Conservation (phyloP, 2,113 vertebrate genomes). For the Bubo scandiacus region DNA sequence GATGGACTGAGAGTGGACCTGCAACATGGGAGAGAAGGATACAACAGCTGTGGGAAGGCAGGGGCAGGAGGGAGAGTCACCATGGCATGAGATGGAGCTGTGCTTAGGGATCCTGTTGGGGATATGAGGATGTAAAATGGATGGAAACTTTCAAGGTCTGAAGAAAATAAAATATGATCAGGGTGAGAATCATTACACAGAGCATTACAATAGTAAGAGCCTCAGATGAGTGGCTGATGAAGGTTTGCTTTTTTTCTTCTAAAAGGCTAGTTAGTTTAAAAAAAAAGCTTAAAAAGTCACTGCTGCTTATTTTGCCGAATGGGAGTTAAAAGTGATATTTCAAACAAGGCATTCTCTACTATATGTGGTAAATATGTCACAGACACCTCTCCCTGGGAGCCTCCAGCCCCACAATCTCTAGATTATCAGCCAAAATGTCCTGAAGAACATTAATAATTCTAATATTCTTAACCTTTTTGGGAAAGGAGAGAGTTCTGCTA, state of each 20-base stretch:
- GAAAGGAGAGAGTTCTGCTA: not conserved
- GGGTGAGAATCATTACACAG: not conserved
- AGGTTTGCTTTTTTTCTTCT: not conserved
- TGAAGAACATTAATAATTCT: not conserved
- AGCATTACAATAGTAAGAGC: not conserved
- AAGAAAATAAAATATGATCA: not conserved
- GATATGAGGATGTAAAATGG: not conserved
- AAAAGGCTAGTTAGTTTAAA: not conserved
- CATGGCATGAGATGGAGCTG: fast-evolving
- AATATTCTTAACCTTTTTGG: not conserved
- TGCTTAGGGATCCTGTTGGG: not conserved
- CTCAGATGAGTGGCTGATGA: not conserved
- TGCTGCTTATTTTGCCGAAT: not conserved
- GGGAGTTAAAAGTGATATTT: not conserved
- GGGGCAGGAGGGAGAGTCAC: not conserved
- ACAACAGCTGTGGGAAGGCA: not conserved
- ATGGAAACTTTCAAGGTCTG: not conserved
- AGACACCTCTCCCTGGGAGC: not conserved
- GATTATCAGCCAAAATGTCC: not conserved
- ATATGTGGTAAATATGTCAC: not conserved
- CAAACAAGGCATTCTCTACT: not conserved
- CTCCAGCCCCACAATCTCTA: not conserved
- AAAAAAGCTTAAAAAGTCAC: not conserved
- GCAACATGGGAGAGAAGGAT: not conserved
- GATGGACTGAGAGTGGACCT: not conserved